phyloP scores from a whole-genome alignment of 1,140 invertebrate species.

The Batillaria attramentaria region DNA sequence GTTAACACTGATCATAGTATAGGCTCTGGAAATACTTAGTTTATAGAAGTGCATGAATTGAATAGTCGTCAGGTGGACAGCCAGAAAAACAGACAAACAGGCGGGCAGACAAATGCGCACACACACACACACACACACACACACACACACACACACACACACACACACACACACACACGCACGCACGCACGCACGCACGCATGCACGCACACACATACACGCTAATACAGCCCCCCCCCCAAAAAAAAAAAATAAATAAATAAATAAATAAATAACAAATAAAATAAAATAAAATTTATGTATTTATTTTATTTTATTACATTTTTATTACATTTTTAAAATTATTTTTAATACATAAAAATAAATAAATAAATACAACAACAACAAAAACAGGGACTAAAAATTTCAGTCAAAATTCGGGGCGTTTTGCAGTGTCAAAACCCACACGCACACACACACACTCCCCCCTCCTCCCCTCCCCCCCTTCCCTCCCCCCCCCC shows the following conservation, averaged over 20 bases:
- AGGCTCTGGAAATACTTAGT: neutral
- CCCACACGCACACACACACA: no score
- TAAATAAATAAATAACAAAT: neutral
- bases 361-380: neutral
- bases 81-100: neutral
- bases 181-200: neutral
- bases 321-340: neutral
- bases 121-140: neutral
- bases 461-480: no score
- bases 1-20: neutral
- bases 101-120: neutral
- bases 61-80: neutral
- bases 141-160: neutral
- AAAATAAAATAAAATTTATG: no score
- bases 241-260: neutral
- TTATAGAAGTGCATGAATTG: neutral
- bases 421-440: no score
- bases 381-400: no score
- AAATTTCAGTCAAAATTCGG: no score
- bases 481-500: no score
- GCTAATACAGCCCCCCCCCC: neutral
- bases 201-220: neutral
- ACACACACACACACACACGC: neutral
- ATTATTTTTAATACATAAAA: neutral
- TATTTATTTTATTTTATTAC: neutral